A percentile compares a stretch with the other conserved stretches of the same genome.
Evolutionary conservation across 1,140 invertebrate genomes (phyloP).

Genomic region (Dinoponera quadriceps): DNA sequence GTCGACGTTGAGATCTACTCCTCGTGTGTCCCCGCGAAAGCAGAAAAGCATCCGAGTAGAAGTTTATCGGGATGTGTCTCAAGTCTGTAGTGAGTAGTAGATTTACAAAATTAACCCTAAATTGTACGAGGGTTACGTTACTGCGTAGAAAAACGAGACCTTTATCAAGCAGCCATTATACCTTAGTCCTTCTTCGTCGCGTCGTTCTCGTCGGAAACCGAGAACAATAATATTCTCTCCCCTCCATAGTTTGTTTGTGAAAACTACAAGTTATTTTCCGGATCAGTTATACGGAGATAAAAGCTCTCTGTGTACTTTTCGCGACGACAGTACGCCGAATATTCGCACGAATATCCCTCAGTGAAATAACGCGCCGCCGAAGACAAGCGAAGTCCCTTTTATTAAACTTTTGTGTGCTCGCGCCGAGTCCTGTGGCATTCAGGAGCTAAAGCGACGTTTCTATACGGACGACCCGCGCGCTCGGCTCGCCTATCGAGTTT

Average conservation of each 20-base stretch:
- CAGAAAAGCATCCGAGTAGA: too few species aligned
- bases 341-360: neutral
- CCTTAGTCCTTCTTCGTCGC: neutral
- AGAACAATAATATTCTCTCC: neutral
- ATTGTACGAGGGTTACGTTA: too few species aligned
- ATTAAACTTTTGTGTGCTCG: neutral
- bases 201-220: neutral
- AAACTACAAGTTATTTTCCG: neutral
- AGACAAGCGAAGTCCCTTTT: neutral
- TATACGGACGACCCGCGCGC: too few species aligned
- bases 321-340: neutral
- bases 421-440: neutral
- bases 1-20: too few species aligned
- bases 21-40: too few species aligned
- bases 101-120: too few species aligned
- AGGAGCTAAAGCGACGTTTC: neutral
- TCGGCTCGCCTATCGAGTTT: neutral
- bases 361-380: neutral
- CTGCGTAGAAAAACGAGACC: too few species aligned
- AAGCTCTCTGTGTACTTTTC: neutral
- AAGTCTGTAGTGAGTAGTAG: too few species aligned
- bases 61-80: too few species aligned
- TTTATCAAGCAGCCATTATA: too few species aligned
- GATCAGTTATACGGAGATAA: neutral
- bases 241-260: neutral